Evolutionary conservation across 1,140 invertebrate species (phyloP), one percentile per base, ranked within the genome.

Genomic region (Plutomurus gul): DNA sequence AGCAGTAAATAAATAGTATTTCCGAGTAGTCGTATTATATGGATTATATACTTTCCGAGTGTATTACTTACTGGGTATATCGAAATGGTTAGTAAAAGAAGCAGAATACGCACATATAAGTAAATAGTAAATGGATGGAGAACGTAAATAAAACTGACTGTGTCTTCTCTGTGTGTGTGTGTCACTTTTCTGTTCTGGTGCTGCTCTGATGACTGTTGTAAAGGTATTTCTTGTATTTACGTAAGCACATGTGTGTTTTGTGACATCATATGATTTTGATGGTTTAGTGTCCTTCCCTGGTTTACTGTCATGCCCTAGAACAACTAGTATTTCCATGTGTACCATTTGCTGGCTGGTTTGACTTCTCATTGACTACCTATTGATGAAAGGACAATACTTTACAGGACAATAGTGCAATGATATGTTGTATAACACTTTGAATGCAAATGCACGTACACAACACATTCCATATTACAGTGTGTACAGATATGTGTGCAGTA

Each of bases 251-350:
- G 25, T 60, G 25, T 56, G 4, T 56, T 10, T 60, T 60, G 25
- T 60, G 51, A 60, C 51, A 60, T 60, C 20, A 60, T 60, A 60
- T 60, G 51, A 60, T 60, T n/a, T 60, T 60, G 51, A 60, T 60
- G 51, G 27, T 60, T 60, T 60, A 60, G 8, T 60, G 51, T 60
- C 51, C 51, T 60, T 60, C 33, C 51, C 51, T 60, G 11, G 20
- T 60, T 60, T 51, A 49, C 3, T 60, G 51, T 60, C 51, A 25
- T 60, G 51, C 51, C 51, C 51, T 60, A 60, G 51, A 60, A 60
- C 51, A 60, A 60, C 51, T n/a, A 22, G 20, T 60, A 60, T 60
- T 60, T 30, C 51, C 27, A 60, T 60, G 51, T 60, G 51, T 60
- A 27, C 11, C n/a, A n/a, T n/a, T n/a, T n/a, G n/a, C n/a, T n/a